phyloP scores from a whole-genome alignment of 2,888 invertebrate species.

The Selenia dentaria region DNA sequence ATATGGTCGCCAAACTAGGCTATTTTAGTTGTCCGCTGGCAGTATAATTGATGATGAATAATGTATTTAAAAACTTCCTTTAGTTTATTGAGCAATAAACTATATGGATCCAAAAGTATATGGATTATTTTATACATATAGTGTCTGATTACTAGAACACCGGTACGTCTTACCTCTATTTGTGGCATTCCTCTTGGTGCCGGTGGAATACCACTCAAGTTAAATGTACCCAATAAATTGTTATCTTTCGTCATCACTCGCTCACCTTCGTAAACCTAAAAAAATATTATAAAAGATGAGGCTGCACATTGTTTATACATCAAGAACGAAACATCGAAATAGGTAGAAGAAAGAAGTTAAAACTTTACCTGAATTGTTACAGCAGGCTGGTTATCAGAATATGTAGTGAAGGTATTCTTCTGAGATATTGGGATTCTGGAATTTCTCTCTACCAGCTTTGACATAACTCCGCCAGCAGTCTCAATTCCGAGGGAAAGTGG shows the following conservation, averaged over 20 bases:
- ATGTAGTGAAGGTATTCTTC: slow-evolving; percentile 94
- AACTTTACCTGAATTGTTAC: slow-evolving; percentile 90
- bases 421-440: slow-evolving; percentile 92
- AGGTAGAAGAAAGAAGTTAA: not conserved
- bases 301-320: not conserved
- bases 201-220: slow-evolving; percentile 92
- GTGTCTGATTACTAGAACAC: too few species aligned
- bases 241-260: slow-evolving; percentile 96
- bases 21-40: too few species aligned
- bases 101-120: too few species aligned
- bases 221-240: slow-evolving; percentile 92
- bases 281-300: too few species aligned
- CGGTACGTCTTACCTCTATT: slow-evolving; percentile 85
- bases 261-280: slow-evolving; percentile 92
- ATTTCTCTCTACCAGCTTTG: slow-evolving; percentile 93
- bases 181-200: slow-evolving; percentile 93
- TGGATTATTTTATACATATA: too few species aligned
- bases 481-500: slow-evolving; percentile 92
- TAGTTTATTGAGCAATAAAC: too few species aligned
- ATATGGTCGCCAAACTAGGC: too few species aligned
- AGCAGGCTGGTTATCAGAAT: slow-evolving; percentile 95
- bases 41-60: too few species aligned
- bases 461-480: slow-evolving; percentile 94
- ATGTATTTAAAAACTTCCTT: too few species aligned
- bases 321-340: too few species aligned